These are phyloP conservation scores for Cheumatopsyche charites DNA, from an alignment of 1,140 invertebrate species.

Conservation along the genomic window DNA sequence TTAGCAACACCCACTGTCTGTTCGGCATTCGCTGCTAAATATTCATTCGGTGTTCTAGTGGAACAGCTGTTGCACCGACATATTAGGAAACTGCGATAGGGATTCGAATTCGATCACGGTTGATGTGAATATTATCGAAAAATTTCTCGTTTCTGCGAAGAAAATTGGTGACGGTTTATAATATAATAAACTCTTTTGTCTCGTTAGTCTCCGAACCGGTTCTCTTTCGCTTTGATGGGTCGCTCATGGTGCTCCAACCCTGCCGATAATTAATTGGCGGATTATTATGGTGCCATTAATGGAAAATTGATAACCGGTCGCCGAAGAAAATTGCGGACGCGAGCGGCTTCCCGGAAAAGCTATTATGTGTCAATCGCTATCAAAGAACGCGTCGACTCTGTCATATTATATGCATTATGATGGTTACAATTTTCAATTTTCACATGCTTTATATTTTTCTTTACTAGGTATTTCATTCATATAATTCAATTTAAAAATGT, in stretches of 20 bases:
- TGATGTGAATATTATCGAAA: too few relatives aligned
- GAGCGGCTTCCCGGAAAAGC: not conserved
- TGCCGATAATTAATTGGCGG: slow-evolving; percentile 28
- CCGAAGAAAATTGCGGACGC: slow-evolving; percentile 16
- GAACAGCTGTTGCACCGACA: too few relatives aligned
- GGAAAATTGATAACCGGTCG: slow-evolving; percentile 32
- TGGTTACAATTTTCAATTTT: not conserved
- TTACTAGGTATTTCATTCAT: too few relatives aligned
- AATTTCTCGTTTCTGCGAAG: not conserved
- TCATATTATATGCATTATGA: not conserved
- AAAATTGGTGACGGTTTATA: not conserved
- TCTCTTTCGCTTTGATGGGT: not conserved
- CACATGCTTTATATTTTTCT: not conserved
- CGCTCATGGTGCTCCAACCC: not conserved
- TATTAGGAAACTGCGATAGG: too few relatives aligned
- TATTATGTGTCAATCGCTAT: slow-evolving; percentile 20
- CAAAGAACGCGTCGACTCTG: slow-evolving; percentile 1
- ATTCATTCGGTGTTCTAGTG: too few relatives aligned
- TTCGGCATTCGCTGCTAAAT: too few relatives aligned
- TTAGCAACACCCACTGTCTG: not conserved
- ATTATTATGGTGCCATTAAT: slow-evolving; percentile 26
- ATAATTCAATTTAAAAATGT: too few relatives aligned
- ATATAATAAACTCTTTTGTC: slow-evolving; percentile 15
- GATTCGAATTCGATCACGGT: too few relatives aligned
- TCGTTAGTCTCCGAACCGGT: not conserved